These are phyloP conservation scores for Xenopus borealis DNA, from an alignment of 2,113 vertebrate species.

Conservation along the genomic window DNA sequence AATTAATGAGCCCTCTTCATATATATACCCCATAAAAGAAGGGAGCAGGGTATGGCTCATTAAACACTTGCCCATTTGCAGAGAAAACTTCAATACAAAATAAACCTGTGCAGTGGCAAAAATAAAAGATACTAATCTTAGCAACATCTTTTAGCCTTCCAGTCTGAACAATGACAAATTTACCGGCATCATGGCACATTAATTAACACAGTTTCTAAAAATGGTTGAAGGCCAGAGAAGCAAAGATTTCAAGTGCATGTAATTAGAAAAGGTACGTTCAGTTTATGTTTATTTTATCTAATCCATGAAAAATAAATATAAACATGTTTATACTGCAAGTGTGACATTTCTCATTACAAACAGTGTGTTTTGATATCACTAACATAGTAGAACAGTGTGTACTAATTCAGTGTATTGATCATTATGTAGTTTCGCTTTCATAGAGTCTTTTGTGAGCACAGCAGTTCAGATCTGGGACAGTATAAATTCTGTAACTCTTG, in stretches of 20 bases:
- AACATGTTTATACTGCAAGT: not conserved
- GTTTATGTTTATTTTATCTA: not conserved
- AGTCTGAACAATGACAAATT: not conserved
- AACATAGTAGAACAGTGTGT: not conserved
- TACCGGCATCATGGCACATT: not conserved
- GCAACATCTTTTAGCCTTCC: too few relatives aligned
- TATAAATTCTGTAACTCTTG: too few relatives aligned
- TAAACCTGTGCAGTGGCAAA: too few relatives aligned
- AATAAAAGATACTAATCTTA: too few relatives aligned
- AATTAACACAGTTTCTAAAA: not conserved
- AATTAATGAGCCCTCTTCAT: too few relatives aligned
- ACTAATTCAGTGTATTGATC: not conserved
- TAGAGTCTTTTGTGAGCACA: too few relatives aligned
- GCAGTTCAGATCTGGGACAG: too few relatives aligned
- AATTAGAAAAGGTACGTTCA: not conserved
- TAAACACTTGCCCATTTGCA: too few relatives aligned
- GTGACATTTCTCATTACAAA: not conserved
- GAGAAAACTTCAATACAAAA: too few relatives aligned
- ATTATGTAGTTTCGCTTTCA: not conserved
- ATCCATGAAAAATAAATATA: constrained; percentile 10
- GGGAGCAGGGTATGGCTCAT: too few relatives aligned
- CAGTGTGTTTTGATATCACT: not conserved
- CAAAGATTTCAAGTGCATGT: not conserved
- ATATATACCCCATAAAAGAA: too few relatives aligned
- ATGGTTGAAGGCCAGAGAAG: not conserved